Conservation (phyloP, 2,113 vertebrate genomes). For the Drymodes brunneopygia region DNA sequence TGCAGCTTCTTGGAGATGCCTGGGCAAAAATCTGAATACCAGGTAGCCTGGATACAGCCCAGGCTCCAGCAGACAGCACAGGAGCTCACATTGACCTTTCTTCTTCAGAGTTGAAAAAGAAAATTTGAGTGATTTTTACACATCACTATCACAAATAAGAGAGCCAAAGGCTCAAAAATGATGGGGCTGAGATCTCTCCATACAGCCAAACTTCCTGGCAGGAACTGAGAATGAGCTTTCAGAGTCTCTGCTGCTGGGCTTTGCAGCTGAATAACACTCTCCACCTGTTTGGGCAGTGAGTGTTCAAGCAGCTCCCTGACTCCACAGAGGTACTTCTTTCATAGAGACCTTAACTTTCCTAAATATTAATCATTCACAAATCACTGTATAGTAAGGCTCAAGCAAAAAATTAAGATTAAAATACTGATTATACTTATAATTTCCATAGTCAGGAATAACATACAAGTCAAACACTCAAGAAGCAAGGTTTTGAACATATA, state of each 20-base stretch:
- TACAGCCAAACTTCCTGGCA: background rate
- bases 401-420: background rate
- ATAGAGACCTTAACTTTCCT: background rate
- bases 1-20: background rate
- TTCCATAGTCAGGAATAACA: background rate
- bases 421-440: background rate
- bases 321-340: background rate
- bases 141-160: background rate
- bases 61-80: background rate
- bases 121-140: background rate
- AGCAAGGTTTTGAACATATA: background rate
- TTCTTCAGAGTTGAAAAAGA: background rate
- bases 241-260: background rate
- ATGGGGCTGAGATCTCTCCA: background rate
- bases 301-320: background rate
- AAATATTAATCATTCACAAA: background rate
- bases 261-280: background rate
- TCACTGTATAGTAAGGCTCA: background rate
- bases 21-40: background rate
- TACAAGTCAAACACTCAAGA: background rate
- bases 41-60: background rate
- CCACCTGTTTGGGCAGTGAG: background rate
- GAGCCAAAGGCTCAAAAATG: background rate
- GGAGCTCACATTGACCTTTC: background rate
- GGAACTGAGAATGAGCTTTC: background rate